Conservation (phyloP, 1,140 invertebrate genomes). For the Zaprionus gabonicus region DNA sequence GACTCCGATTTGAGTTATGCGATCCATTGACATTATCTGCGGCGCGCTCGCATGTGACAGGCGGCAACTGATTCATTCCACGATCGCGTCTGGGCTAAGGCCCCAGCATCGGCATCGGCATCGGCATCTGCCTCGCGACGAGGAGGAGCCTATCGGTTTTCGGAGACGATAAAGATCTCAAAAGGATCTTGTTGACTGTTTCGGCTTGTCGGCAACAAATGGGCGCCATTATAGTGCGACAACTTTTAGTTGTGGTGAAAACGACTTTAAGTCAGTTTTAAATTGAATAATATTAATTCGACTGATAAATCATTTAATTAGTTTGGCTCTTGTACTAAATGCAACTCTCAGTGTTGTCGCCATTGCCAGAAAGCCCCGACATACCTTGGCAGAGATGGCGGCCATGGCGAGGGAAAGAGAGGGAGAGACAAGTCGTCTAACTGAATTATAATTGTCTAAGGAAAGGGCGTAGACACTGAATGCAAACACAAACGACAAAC, state of each 20-base stretch:
- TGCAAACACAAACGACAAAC: slow-evolving; percentile 49
- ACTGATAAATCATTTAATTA: slow-evolving; percentile 82
- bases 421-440: slow-evolving; percentile 45
- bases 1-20: slow-evolving; percentile 72
- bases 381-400: slow-evolving; percentile 12
- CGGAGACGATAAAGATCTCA: slow-evolving; percentile 77
- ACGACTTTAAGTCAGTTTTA: slow-evolving; percentile 78
- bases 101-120: background rate
- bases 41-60: slow-evolving; percentile 63
- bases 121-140: background rate
- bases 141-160: slow-evolving; percentile 55
- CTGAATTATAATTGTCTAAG: slow-evolving; percentile 73
- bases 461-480: slow-evolving; percentile 50
- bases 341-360: slow-evolving; percentile 25
- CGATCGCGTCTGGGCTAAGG: slow-evolving; percentile 15
- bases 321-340: slow-evolving; percentile 65
- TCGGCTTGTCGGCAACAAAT: slow-evolving; percentile 61
- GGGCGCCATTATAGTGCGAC: slow-evolving; percentile 72
- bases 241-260: slow-evolving; percentile 83
- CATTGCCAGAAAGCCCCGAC: slow-evolving; percentile 21
- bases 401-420: slow-evolving; percentile 6
- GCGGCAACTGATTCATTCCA: slow-evolving; percentile 73
- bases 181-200: slow-evolving; percentile 79
- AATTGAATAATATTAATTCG: slow-evolving; percentile 81
- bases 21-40: slow-evolving; percentile 78